Evolutionary conservation across 2,113 vertebrate species (phyloP).

Genomic region (Tonatia bakeri): DNA sequence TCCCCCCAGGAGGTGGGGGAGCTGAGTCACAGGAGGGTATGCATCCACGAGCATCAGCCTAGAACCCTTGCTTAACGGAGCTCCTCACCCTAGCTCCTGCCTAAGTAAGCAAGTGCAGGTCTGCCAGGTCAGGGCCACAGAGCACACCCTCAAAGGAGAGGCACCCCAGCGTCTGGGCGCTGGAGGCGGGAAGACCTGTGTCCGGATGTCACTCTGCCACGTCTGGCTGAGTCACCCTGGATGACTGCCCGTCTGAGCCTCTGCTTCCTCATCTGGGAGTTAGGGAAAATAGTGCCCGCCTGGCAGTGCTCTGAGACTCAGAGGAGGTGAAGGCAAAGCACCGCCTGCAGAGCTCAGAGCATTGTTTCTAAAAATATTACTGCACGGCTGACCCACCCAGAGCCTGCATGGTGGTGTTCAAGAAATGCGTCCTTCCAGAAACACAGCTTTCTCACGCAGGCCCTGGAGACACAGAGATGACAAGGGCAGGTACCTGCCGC

Average conservation of each 20-base stretch:
- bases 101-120: background rate
- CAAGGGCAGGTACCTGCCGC: background rate
- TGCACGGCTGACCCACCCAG: background rate
- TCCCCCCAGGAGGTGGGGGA: too few relatives aligned
- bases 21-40: background rate
- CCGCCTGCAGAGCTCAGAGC: background rate
- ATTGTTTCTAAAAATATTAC: background rate
- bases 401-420: background rate
- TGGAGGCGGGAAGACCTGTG: background rate
- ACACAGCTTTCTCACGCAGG: background rate
- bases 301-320: background rate
- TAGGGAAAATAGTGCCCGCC: background rate
- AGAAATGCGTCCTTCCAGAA: background rate
- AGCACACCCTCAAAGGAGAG: background rate
- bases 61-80: background rate
- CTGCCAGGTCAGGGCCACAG: background rate
- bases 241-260: background rate
- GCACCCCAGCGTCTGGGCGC: background rate
- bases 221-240: background rate
- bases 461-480: background rate
- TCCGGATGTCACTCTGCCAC: background rate
- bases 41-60: fast-evolving
- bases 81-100: fast-evolving
- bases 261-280: background rate
- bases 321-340: background rate